Percentiles rank a stretch among this genome's conserved stretches.
These are phyloP conservation scores for Mimas tiliae DNA, from an alignment of 2,888 invertebrate genomes.

Conservation along the genomic window DNA sequence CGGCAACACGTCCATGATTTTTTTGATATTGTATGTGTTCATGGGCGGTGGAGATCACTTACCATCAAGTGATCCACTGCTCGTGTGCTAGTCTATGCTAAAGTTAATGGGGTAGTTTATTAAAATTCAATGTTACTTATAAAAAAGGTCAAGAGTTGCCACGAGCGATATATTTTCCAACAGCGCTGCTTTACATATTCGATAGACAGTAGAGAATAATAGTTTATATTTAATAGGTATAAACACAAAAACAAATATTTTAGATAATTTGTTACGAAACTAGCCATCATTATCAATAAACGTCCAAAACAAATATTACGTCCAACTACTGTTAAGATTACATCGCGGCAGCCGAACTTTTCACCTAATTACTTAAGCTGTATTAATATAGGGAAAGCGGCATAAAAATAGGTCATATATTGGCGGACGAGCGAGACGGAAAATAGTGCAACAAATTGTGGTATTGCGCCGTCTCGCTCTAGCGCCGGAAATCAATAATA, in stretches of 20 bases:
- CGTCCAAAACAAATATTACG: slow-evolving; percentile 39
- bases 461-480: slow-evolving; percentile 72
- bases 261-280: background rate
- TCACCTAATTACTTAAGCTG: slow-evolving; percentile 81
- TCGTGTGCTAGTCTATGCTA: too few species aligned
- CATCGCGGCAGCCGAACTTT: slow-evolving; percentile 66
- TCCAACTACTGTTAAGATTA: slow-evolving; percentile 53
- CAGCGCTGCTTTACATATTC: background rate
- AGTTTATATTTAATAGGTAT: background rate
- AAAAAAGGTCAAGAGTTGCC: slow-evolving; percentile 5
- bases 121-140: slow-evolving; percentile 17
- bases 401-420: slow-evolving; percentile 85
- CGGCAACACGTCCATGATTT: too few species aligned
- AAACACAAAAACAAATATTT: background rate
- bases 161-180: background rate
- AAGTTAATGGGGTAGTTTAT: too few species aligned
- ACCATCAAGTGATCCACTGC: too few species aligned
- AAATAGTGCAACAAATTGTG: slow-evolving; percentile 84
- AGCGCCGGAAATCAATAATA: slow-evolving; percentile 84
- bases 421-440: slow-evolving; percentile 73
- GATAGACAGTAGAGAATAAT: background rate
- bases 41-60: too few species aligned
- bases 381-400: slow-evolving; percentile 82
- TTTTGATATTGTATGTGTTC: too few species aligned
- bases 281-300: slow-evolving; percentile 30